Percentiles rank a stretch among this genome's conserved stretches.
Conservation (phyloP, 2,888 invertebrate genomes). For the Drymonia ruficornis region DNA sequence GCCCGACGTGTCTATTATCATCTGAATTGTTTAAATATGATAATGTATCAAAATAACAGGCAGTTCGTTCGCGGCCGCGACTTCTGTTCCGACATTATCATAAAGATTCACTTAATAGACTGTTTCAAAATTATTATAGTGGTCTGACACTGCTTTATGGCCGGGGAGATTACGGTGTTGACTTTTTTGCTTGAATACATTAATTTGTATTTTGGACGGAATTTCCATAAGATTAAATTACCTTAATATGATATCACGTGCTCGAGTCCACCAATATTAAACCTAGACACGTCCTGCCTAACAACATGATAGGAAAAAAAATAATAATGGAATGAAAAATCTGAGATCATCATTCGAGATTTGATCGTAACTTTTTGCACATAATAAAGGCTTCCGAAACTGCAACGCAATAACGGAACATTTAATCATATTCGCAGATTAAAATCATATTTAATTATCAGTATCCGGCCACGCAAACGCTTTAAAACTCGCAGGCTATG, state of each 20-base stretch:
- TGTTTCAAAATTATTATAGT: conserved; percentile 81
- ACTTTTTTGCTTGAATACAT: conserved; percentile 58
- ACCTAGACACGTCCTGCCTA: conserved; percentile 27
- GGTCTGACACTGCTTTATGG: conserved; percentile 75
- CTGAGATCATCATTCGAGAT: conserved; percentile 58
- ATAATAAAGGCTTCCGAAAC: conserved; percentile 56
- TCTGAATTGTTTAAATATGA: conserved; percentile 85
- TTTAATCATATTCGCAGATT: conserved; percentile 71
- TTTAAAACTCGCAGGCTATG: conserved; percentile 58
- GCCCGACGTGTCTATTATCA: conserved; percentile 84
- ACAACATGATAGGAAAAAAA: conserved; percentile 46
- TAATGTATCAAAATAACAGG: conserved; percentile 84
- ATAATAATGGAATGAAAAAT: conserved; percentile 53
- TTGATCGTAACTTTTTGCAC: conserved; percentile 50
- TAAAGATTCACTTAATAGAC: conserved; percentile 84
- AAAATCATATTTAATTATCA: conserved; percentile 75
- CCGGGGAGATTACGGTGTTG: conserved; percentile 64
- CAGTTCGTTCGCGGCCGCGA: conserved; percentile 76
- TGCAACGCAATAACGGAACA: conserved; percentile 60
- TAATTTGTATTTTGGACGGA: conserved; percentile 53
- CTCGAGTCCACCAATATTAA: conserved; percentile 26
- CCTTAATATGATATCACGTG: conserved; percentile 27
- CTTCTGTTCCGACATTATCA: conserved; percentile 82
- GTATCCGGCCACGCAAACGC: conserved; percentile 59
- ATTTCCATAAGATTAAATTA: conserved; percentile 47